Conservation (phyloP, 2,797 vertebrate genomes). For the Crossoptilon crossoptilon region DNA sequence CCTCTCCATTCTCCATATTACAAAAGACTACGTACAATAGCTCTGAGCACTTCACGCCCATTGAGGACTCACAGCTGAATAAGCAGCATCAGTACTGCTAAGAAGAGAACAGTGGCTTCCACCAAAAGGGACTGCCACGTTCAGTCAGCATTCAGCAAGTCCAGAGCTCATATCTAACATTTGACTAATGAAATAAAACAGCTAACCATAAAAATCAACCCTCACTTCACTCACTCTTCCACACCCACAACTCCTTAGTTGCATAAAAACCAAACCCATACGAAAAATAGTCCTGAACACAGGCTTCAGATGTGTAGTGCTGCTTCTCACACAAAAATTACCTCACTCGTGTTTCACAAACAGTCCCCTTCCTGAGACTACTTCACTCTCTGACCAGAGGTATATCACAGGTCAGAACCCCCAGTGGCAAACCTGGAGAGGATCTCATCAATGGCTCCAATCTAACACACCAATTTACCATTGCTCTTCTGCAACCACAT, state of each 20-base stretch:
- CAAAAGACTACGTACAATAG: neutral
- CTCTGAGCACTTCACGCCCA: neutral
- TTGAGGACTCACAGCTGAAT: neutral
- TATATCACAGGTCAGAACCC: neutral
- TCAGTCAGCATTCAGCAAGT: neutral
- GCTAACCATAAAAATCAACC: slow-evolving; percentile 14
- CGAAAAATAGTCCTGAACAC: neutral
- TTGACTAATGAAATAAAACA: slow-evolving; percentile 8
- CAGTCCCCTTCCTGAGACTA: neutral
- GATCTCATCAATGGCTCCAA: neutral
- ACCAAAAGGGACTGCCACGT: neutral
- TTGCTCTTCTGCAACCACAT: neutral
- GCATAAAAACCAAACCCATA: slow-evolving; percentile 3
- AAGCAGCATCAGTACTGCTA: neutral
- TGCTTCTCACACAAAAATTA: neutral
- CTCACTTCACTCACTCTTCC: neutral
- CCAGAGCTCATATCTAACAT: neutral
- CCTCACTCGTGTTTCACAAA: neutral
- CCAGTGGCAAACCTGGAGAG: neutral
- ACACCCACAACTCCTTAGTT: slow-evolving; percentile 32
- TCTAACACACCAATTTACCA: neutral
- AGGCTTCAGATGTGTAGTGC: neutral
- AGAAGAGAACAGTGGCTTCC: neutral
- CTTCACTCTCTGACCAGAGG: neutral
- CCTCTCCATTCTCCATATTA: neutral